Percentiles rank a stretch among this genome's conserved stretches.
phyloP scores from a whole-genome alignment of 2,888 invertebrate genomes.

The Ennomos fuscantarius region DNA sequence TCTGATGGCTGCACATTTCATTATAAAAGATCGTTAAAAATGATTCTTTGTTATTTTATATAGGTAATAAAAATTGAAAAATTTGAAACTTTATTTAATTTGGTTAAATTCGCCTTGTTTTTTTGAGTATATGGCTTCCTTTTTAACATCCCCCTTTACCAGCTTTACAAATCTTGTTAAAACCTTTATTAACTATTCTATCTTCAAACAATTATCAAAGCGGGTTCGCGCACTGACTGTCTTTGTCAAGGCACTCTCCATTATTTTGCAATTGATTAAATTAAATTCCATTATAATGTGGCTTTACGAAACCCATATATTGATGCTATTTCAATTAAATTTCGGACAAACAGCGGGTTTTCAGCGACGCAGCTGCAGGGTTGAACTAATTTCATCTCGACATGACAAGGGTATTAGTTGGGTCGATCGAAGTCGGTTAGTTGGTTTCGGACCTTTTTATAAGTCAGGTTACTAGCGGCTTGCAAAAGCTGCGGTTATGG shows the following conservation, averaged over 20 bases:
- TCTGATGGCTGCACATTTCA: slow-evolving; percentile 46
- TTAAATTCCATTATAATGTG: slow-evolving; percentile 19
- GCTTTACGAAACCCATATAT: slow-evolving; percentile 41
- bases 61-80: background rate
- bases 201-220: no score
- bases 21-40: slow-evolving; percentile 28
- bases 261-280: slow-evolving; percentile 16
- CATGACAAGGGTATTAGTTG: slow-evolving; percentile 84
- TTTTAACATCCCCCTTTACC: no score
- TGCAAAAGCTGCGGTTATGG: slow-evolving; percentile 56
- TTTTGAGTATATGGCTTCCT: no score
- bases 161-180: no score
- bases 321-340: slow-evolving; percentile 71
- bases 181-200: no score
- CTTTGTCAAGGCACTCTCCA: no score
- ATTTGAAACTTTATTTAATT: no score
- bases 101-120: no score
- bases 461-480: slow-evolving; percentile 65
- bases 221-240: no score
- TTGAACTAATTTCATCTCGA: slow-evolving; percentile 81
- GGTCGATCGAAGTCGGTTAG: no score
- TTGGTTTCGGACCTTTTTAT: slow-evolving; percentile 74
- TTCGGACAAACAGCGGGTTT: slow-evolving; percentile 71
- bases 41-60: slow-evolving; percentile 11
- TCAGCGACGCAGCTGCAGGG: slow-evolving; percentile 75